Percentiles rank a stretch among this genome's conserved stretches.
These are phyloP conservation scores for Monodelphis domestica DNA, from an alignment of 2,797 vertebrate genomes.

Conservation along the genomic window DNA sequence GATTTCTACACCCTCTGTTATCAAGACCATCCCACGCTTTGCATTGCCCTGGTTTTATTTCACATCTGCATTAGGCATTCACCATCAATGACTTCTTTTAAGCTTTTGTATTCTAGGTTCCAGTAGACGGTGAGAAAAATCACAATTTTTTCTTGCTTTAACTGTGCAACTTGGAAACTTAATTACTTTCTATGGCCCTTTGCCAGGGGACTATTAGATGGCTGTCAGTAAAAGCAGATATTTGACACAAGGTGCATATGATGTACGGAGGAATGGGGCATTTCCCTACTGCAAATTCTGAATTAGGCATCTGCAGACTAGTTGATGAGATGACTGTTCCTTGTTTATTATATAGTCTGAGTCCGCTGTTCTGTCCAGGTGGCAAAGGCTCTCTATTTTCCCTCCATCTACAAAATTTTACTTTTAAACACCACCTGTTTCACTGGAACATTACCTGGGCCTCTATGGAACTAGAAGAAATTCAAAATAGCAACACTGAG, in stretches of 20 bases:
- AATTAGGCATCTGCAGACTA: neutral
- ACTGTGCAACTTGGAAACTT: slow-evolving; percentile 55
- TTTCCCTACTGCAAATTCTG: neutral
- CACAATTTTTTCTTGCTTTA: slow-evolving; percentile 49
- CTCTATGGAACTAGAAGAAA: slow-evolving; percentile 17
- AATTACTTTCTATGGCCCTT: slow-evolving; percentile 13
- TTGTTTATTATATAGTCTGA: neutral
- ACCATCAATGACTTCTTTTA: neutral
- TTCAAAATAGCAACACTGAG: neutral
- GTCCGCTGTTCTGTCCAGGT: neutral
- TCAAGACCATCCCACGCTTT: neutral
- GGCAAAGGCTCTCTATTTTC: neutral
- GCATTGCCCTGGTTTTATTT: neutral
- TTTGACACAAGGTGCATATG: slow-evolving; percentile 34
- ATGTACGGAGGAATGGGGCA: no score
- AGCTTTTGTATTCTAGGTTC: neutral
- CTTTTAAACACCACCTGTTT: neutral
- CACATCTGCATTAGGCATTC: slow-evolving; percentile 25
- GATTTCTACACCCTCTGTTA: neutral
- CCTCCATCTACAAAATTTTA: neutral
- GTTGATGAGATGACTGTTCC: neutral
- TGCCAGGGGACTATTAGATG: slow-evolving; percentile 65
- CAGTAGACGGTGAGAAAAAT: slow-evolving; percentile 28
- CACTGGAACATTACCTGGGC: neutral
- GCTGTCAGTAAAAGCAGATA: slow-evolving; percentile 62